These are phyloP conservation scores for Acanthopagrus latus DNA, from an alignment of 2,797 vertebrate genomes.

Conservation along the genomic window DNA sequence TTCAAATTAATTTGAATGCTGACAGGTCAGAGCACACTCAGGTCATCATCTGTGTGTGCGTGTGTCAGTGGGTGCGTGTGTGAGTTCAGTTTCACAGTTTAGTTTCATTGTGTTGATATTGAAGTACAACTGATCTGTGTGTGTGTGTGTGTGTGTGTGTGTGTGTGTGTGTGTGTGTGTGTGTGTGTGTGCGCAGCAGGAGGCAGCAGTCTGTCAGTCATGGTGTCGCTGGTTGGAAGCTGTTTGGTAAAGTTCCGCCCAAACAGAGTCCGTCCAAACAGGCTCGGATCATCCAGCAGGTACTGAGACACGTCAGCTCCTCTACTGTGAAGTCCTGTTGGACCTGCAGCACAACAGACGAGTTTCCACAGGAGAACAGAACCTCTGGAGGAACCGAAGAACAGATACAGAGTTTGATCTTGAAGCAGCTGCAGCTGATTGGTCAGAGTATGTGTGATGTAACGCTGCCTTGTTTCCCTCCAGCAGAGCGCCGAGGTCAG, in stretches of 20 bases:
- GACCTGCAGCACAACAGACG: too few species aligned
- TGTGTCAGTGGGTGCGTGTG: too few species aligned
- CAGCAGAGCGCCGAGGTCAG: conserved; percentile 4
- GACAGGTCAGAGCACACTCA: too few species aligned
- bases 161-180: background rate
- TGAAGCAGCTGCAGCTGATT: too few species aligned
- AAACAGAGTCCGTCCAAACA: conserved; percentile 22
- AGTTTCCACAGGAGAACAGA: too few species aligned
- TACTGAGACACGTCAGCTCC: background rate
- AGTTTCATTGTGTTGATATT: too few species aligned
- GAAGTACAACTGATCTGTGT: background rate
- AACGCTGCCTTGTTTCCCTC: conserved; percentile 7
- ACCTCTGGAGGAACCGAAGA: too few species aligned
- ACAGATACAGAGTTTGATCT: too few species aligned
- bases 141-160: conserved; percentile 5
- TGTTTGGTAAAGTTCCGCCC: conserved; percentile 32
- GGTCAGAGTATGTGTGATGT: background rate
- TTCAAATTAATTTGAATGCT: too few species aligned
- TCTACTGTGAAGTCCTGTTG: too few species aligned
- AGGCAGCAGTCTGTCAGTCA: conserved; percentile 30
- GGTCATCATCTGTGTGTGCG: too few species aligned
- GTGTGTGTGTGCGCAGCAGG: conserved; percentile 14
- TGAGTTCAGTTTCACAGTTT: too few species aligned
- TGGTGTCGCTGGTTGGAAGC: conserved; percentile 21
- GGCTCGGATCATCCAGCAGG: conserved; percentile 34